These are phyloP conservation scores for Papilio xuthus DNA, from an alignment of 1,140 invertebrate genomes.

Conservation along the genomic window DNA sequence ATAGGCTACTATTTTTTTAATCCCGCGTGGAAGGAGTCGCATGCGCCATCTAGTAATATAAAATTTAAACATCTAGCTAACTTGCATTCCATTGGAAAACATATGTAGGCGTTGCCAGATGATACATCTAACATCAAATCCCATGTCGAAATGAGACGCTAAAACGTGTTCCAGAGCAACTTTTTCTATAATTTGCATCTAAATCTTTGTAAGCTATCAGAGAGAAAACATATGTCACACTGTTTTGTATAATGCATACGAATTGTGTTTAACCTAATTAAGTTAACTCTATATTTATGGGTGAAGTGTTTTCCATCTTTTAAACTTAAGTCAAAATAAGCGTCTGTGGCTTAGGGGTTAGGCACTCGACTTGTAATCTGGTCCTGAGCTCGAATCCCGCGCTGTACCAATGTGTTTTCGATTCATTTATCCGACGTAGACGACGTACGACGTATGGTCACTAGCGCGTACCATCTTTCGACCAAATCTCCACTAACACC, in stretches of 20 bases:
- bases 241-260: not conserved
- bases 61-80: not conserved
- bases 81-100: not conserved
- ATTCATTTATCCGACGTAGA: too few relatives aligned
- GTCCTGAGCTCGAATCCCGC: too few relatives aligned
- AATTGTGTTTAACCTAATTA: slow-evolving; percentile 18
- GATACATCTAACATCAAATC: not conserved
- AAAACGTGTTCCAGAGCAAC: not conserved
- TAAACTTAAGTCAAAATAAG: too few relatives aligned
- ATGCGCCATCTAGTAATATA: not conserved
- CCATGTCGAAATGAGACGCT: slow-evolving; percentile 13
- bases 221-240: slow-evolving; percentile 3
- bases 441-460: too few relatives aligned
- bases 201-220: slow-evolving; percentile 23
- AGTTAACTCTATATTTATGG: not conserved
- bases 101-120: not conserved
- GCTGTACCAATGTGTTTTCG: too few relatives aligned
- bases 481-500: too few relatives aligned
- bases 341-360: too few relatives aligned
- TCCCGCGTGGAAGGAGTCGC: too few relatives aligned
- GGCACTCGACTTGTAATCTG: too few relatives aligned
- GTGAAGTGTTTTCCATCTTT: slow-evolving; percentile 36
- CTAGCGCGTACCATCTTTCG: too few relatives aligned
- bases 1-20: too few relatives aligned
- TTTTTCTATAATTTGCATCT: slow-evolving; percentile 27